Evolutionary conservation across 2,888 invertebrate genomes (phyloP).

Genomic region (Dione juno): DNA sequence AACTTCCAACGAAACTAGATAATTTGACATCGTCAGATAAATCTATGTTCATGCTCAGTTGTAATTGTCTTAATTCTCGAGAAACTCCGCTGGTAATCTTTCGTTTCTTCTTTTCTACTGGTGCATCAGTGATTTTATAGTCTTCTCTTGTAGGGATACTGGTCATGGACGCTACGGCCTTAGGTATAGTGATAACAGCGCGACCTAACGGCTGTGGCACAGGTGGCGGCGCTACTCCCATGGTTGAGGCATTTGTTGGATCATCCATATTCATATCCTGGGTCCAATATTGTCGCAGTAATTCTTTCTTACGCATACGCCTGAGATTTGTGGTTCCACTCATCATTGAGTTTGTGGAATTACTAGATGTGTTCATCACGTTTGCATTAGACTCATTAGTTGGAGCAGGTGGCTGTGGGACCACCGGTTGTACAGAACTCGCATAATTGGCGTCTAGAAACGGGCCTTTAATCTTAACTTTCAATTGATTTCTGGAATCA

Average conservation of each 20-base stretch:
- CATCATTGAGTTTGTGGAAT: constrained; percentile 70
- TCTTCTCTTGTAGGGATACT: constrained; percentile 93
- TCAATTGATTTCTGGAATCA: constrained; percentile 93
- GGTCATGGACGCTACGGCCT: constrained; percentile 94
- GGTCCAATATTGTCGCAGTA: constrained; percentile 90
- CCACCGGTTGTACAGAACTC: constrained; percentile 83
- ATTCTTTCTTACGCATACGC: constrained; percentile 94
- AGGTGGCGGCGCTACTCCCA: constrained; percentile 81
- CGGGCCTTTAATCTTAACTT: constrained; percentile 95
- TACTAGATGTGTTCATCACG: constrained; percentile 69
- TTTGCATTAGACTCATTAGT: constrained; percentile 66
- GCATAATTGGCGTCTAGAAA: constrained; percentile 89
- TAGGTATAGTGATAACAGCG: constrained; percentile 91
- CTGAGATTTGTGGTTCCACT: constrained; percentile 89
- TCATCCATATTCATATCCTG: constrained; percentile 94
- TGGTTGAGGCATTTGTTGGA: constrained; percentile 80
- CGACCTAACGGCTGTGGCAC: constrained; percentile 85
- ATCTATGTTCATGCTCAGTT: constrained; percentile 82
- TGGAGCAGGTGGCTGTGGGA: constrained; percentile 79
- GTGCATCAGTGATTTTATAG: constrained; percentile 87
- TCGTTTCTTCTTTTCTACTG: constrained; percentile 87
- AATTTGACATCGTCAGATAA: constrained; percentile 66
- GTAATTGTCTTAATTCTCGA: constrained; percentile 86
- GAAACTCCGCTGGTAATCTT: constrained; percentile 79
- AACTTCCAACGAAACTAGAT: constrained; percentile 55